phyloP scores from a whole-genome alignment of 2,113 vertebrate genomes.

The Gobius niger region DNA sequence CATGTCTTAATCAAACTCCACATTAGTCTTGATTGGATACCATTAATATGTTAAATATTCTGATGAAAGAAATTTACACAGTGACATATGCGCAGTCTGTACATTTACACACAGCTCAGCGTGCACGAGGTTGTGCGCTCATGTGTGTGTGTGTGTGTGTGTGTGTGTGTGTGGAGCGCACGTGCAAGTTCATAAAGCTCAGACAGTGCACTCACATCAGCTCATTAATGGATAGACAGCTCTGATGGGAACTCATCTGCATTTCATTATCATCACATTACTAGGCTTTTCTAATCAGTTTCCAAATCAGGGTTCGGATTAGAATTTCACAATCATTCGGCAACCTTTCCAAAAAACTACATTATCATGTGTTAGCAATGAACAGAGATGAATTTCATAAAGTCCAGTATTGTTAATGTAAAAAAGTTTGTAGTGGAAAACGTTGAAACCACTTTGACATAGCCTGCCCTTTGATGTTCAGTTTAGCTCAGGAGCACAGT shows the following conservation, averaged over 20 bases:
- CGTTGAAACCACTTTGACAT: not conserved
- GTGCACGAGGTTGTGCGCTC: too few relatives aligned
- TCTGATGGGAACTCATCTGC: conserved; percentile 66
- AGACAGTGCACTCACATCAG: conserved; percentile 41
- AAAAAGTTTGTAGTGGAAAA: not conserved
- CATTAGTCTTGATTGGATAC: conserved; percentile 50
- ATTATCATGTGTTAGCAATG: conserved; percentile 47
- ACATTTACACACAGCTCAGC: conserved; percentile 10
- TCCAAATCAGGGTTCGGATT: conserved; percentile 63
- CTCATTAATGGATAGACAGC: conserved; percentile 61
- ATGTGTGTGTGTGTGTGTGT: too few relatives aligned
- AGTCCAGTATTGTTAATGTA: conserved; percentile 5
- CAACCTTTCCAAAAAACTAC: conserved; percentile 56
- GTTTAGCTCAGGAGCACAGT: not conserved
- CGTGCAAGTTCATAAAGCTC: conserved; percentile 8
- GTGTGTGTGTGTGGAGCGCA: not conserved
- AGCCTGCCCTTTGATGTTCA: not conserved
- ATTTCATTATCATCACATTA: conserved; percentile 69
- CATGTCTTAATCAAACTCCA: not conserved
- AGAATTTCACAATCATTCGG: conserved; percentile 56
- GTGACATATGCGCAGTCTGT: conserved; percentile 25
- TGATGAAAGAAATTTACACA: conserved; percentile 40
- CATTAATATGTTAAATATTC: conserved; percentile 54
- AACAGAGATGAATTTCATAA: conserved; percentile 23
- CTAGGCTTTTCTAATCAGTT: conserved; percentile 63